phyloP scores from a whole-genome alignment of 2,888 invertebrate species.

The Tubiluchus corallicola region DNA sequence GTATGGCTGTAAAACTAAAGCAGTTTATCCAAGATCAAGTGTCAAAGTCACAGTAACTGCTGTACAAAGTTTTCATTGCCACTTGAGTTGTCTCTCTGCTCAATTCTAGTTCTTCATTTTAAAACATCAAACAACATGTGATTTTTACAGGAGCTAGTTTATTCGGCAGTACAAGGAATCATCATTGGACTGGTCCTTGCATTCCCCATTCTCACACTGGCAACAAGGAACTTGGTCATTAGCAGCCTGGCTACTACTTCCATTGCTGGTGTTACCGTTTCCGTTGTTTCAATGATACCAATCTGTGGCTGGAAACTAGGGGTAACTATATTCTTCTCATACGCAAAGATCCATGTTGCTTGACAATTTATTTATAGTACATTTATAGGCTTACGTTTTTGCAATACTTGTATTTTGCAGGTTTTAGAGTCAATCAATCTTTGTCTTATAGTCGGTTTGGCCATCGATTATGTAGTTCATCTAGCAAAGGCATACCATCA shows the following conservation, averaged over 20 bases:
- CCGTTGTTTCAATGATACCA: constrained; percentile 23
- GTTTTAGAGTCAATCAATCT: constrained; percentile 23
- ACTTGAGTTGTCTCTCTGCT: no score
- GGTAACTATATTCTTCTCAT: constrained; percentile 18
- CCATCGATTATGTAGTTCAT: constrained; percentile 25
- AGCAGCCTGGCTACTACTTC: constrained; percentile 21
- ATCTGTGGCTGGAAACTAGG: constrained; percentile 25
- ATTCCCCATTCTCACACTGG: constrained; percentile 20
- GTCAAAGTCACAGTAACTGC: no score
- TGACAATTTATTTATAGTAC: no score
- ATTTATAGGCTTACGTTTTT: no score
- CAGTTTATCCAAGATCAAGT: no score
- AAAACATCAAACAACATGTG: neutral
- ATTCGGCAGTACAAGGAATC: constrained; percentile 21
- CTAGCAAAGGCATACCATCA: constrained; percentile 23
- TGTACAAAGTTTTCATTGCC: no score
- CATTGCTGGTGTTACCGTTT: constrained; percentile 20
- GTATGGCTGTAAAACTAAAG: no score
- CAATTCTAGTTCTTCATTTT: no score
- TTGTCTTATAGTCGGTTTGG: constrained; percentile 21
- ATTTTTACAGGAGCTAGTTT: constrained; percentile 17
- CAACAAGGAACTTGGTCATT: constrained; percentile 22
- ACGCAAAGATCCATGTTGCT: no score
- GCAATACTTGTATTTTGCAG: constrained; percentile 11
- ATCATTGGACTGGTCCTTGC: constrained; percentile 20